A percentile compares a stretch with the other conserved stretches of the same genome.
These are phyloP conservation scores for Acrobasis repandana DNA, from an alignment of 2,888 invertebrate genomes.

Conservation along the genomic window DNA sequence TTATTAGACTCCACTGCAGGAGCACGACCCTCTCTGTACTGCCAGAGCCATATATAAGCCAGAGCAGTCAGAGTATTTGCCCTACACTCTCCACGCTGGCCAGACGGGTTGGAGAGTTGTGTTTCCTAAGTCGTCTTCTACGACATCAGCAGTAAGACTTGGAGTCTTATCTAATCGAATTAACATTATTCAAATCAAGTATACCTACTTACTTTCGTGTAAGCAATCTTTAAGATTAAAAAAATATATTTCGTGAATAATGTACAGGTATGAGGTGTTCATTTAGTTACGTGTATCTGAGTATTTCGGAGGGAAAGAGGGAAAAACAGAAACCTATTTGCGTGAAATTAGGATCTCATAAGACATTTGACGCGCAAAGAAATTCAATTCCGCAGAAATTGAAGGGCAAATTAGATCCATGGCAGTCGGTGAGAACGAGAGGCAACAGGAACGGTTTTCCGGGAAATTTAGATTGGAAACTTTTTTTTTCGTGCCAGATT, in stretches of 20 bases:
- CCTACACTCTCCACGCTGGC: too few relatives aligned
- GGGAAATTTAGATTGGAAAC: not conserved
- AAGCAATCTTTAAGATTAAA: not conserved
- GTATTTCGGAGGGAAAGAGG: constrained; percentile 30
- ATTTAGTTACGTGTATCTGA: not conserved
- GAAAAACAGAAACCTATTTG: constrained; percentile 56
- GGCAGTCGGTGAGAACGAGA: constrained; percentile 37
- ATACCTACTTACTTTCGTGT: too few relatives aligned
- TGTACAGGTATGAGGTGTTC: not conserved
- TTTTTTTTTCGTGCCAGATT: not conserved
- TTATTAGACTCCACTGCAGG: too few relatives aligned
- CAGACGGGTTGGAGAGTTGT: too few relatives aligned
- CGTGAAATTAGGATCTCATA: constrained; percentile 66
- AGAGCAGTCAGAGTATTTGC: too few relatives aligned
- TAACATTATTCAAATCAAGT: too few relatives aligned
- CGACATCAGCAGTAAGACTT: too few relatives aligned
- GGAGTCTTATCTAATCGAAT: too few relatives aligned
- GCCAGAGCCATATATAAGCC: too few relatives aligned
- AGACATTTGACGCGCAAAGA: constrained; percentile 66
- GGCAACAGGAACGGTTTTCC: not conserved
- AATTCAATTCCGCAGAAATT: constrained; percentile 69
- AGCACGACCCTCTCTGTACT: too few relatives aligned
- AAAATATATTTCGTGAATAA: not conserved
- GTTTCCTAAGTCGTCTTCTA: too few relatives aligned
- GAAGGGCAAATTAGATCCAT: constrained; percentile 64